phyloP scores from a whole-genome alignment of 2,797 vertebrate genomes.

The Eupleurogrammus muticus region DNA sequence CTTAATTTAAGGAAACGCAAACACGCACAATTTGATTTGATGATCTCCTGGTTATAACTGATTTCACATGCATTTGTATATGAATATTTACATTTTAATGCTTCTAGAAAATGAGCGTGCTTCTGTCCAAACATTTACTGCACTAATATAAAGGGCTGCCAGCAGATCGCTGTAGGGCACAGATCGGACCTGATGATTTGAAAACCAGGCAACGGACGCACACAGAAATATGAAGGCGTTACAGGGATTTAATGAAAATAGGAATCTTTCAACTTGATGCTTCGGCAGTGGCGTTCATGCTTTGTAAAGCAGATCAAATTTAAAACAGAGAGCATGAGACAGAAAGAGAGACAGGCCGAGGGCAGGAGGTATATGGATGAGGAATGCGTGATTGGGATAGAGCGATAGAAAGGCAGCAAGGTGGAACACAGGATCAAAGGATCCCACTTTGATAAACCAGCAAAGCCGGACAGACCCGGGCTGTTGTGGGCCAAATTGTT shows the following conservation, averaged over 20 bases:
- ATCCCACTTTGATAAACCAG: slow-evolving; percentile 55
- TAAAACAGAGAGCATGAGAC: slow-evolving; percentile 40
- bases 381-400: slow-evolving; percentile 33
- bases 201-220: slow-evolving; percentile 12
- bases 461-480: slow-evolving; percentile 25
- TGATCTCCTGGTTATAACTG: slow-evolving; percentile 3
- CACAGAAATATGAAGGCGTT: background rate
- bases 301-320: slow-evolving; percentile 55
- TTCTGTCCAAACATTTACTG: background rate
- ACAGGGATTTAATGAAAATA: slow-evolving; percentile 36
- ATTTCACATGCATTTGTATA: slow-evolving; percentile 8
- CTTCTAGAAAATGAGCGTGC: background rate
- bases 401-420: slow-evolving; percentile 47
- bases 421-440: slow-evolving; percentile 64
- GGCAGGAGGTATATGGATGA: slow-evolving; percentile 27
- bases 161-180: background rate
- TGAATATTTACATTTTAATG: background rate
- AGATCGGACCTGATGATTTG: slow-evolving; percentile 6
- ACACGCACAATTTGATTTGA: slow-evolving; percentile 15
- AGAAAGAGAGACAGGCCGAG: slow-evolving; percentile 13
- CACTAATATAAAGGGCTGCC: background rate
- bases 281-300: slow-evolving; percentile 41
- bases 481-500: slow-evolving; percentile 26
- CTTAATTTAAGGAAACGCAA: slow-evolving; percentile 4
- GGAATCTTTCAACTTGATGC: slow-evolving; percentile 49